Evolutionary conservation across 2,797 vertebrate genomes (phyloP).

Genomic region (Coranthus polyacanthus): DNA sequence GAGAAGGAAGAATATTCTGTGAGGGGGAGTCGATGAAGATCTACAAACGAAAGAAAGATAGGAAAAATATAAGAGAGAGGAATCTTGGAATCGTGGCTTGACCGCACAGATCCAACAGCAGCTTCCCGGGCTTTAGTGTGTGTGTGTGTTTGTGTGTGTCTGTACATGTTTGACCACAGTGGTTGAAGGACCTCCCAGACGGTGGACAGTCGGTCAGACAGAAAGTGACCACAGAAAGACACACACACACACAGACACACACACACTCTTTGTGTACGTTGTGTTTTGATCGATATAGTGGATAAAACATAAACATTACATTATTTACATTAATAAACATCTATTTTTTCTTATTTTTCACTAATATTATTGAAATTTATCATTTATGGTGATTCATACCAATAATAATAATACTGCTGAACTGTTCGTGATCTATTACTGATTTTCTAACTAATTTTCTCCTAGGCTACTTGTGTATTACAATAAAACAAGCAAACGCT

Average conservation of each 20-base stretch:
- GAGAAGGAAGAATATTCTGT: no score
- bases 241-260: slow-evolving; percentile 22
- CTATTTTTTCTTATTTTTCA: no score
- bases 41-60: neutral
- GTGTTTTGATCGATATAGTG: neutral
- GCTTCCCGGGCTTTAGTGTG: slow-evolving; percentile 21
- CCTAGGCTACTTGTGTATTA: no score
- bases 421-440: neutral
- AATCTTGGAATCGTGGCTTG: slow-evolving; percentile 17
- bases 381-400: no score
- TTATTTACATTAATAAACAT: neutral
- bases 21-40: neutral
- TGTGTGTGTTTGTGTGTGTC: slow-evolving; percentile 23
- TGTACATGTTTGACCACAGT: slow-evolving; percentile 41
- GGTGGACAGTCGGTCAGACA: slow-evolving; percentile 52
- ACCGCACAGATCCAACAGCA: slow-evolving; percentile 51
- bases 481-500: no score
- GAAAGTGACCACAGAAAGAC: slow-evolving; percentile 43
- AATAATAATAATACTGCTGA: neutral
- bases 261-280: no score
- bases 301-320: neutral
- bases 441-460: no score
- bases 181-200: slow-evolving; percentile 60
- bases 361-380: no score
- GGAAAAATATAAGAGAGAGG: neutral